These are phyloP conservation scores for Apostichopus californicus DNA, from an alignment of 35 echinoderm and acorn worm species.

Conservation along the genomic window DNA sequence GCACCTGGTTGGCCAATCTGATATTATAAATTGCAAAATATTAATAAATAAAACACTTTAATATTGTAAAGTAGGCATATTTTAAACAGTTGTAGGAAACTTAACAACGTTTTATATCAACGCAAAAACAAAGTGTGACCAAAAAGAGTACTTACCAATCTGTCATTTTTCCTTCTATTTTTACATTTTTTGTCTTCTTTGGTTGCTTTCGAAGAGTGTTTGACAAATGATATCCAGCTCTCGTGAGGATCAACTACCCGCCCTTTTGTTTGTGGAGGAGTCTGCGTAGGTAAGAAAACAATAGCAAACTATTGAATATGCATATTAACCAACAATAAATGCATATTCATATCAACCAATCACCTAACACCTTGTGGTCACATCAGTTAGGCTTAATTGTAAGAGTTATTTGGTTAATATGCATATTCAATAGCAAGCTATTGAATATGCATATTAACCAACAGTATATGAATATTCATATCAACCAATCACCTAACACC, in stretches of 20 bases:
- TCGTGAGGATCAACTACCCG: slow-evolving; percentile 72
- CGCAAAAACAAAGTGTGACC: not conserved
- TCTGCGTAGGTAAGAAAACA: slow-evolving; percentile 12
- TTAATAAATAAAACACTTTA: no score
- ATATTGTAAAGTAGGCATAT: no score
- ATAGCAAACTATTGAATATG: not conserved
- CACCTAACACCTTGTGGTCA: no score
- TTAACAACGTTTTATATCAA: not conserved
- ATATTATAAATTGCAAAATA: not conserved
- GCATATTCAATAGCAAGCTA: not conserved
- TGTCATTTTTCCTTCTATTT: slow-evolving; percentile 73
- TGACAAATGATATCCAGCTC: slow-evolving; percentile 89
- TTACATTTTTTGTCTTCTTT: slow-evolving; percentile 74
- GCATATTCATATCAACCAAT: no score
- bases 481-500: no score
- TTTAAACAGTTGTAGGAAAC: no score
- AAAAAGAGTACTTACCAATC: slow-evolving; percentile 62
- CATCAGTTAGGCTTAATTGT: no score
- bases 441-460: not conserved
- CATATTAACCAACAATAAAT: not conserved
- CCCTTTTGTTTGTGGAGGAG: not conserved
- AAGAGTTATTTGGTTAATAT: no score
- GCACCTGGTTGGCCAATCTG: slow-evolving; percentile 73
- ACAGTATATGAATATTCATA: no score
- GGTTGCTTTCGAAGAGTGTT: slow-evolving; percentile 70